These are phyloP conservation scores for Leptopilina clavipes DNA, from an alignment of 1,140 invertebrate genomes.

Conservation along the genomic window DNA sequence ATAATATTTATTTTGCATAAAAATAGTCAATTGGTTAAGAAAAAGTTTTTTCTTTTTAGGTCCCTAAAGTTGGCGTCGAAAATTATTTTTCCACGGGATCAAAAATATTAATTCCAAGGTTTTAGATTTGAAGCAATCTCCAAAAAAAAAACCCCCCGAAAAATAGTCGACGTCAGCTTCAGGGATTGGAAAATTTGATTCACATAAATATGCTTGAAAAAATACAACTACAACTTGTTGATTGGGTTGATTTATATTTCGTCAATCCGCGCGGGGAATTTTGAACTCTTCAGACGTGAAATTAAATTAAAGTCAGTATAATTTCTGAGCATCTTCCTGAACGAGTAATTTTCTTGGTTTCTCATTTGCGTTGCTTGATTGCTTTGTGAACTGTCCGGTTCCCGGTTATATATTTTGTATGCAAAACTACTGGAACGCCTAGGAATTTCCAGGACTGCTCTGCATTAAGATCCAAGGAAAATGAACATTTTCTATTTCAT, in stretches of 20 bases:
- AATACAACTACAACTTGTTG: too few species aligned
- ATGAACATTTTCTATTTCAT: constrained; percentile 24
- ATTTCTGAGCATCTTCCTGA: constrained; percentile 24
- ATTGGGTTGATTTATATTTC: too few species aligned
- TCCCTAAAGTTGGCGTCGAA: too few species aligned
- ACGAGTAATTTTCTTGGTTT: constrained; percentile 31
- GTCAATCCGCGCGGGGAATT: neutral
- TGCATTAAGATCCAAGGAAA: constrained; percentile 24
- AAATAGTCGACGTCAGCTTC: too few species aligned
- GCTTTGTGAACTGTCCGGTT: constrained; percentile 19
- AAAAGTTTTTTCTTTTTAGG: too few species aligned
- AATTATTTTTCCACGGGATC: too few species aligned
- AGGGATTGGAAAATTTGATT: too few species aligned
- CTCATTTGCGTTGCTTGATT: constrained; percentile 32
- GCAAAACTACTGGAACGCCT: neutral
- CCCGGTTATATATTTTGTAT: constrained; percentile 28
- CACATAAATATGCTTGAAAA: too few species aligned
- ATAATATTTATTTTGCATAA: neutral
- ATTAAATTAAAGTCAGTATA: neutral
- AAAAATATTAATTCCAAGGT: too few species aligned
- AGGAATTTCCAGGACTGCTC: constrained; percentile 4
- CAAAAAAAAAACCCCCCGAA: too few species aligned
- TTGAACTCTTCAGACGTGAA: neutral
- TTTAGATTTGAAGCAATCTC: too few species aligned
- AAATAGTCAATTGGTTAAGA: too few species aligned